Percentiles rank a stretch among this genome's conserved stretches.
phyloP scores from a whole-genome alignment of 2,797 vertebrate genomes.

The Xiphophorus birchmanni region DNA sequence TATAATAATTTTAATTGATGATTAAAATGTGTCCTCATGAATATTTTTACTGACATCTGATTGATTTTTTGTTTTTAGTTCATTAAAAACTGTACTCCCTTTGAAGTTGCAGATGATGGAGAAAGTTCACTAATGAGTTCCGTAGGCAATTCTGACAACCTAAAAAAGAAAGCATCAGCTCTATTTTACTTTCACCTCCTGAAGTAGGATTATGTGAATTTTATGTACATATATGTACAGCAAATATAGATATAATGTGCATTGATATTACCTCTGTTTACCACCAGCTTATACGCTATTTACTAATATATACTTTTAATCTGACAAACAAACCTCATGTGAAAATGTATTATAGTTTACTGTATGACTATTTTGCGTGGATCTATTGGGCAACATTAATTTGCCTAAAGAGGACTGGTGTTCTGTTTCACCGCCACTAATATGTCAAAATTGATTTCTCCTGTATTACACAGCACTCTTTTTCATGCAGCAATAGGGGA shows the following conservation, averaged over 20 bases:
- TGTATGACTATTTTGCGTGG: not conserved
- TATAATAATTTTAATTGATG: not conserved
- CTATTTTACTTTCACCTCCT: not conserved
- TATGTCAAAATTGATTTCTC: slow-evolving; percentile 44
- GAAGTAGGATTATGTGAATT: not conserved
- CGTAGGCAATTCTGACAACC: slow-evolving; percentile 39
- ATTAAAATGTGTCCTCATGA: not conserved
- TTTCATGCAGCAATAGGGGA: slow-evolving; percentile 20
- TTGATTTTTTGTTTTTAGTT: slow-evolving; percentile 8
- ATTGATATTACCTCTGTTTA: slow-evolving; percentile 12
- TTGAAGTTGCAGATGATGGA: slow-evolving; percentile 55
- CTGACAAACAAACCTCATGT: not conserved
- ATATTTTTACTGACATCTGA: not conserved
- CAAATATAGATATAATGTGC: not conserved
- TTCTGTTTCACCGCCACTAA: slow-evolving; percentile 21
- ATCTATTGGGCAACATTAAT: slow-evolving; percentile 3
- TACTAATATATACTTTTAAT: not conserved
- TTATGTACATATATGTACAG: slow-evolving; percentile 13
- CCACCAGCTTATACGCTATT: not conserved
- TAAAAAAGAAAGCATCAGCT: slow-evolving; percentile 3
- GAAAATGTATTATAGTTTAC: not conserved
- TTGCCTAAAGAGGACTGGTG: not conserved
- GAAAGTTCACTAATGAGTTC: slow-evolving; percentile 36
- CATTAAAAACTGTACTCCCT: slow-evolving; percentile 29
- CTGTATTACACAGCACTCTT: slow-evolving; percentile 12